Base-by-base conservation (phyloP, 2,888 invertebrate genomes). In the Trissoscelio sp. region DNA sequence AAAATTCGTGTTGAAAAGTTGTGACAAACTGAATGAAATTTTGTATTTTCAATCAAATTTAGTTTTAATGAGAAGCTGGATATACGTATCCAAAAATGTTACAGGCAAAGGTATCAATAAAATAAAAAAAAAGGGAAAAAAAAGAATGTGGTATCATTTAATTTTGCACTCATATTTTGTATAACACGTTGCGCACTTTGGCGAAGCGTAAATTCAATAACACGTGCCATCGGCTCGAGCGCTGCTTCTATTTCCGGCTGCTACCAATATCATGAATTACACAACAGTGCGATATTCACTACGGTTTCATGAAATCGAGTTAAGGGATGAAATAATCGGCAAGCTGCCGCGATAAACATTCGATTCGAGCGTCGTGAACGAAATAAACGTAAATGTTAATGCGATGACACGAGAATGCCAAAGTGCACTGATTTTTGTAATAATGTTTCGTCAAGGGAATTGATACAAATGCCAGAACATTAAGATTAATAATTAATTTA, bases 141-240 rank as follows among this genome's bases (percentile, higher is more conserved):
- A 28, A 28, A 28, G 28, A 28, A 28, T 55, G 28, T 6, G 39
- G 57, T 20, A 66, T 62, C 31, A 44, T 69, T 74, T 79, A 79
- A 75, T 80, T 75, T 80, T 58, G 58, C 31, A 7, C 46, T 58
- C 69, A 64, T 66, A 78, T 73, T 73, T 78, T 81, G 72, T 72
- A 78, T 57, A 69, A 73, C 72, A 64, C 77, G 73, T 64, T 73
- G 67, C 51, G 51, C 73, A 73, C 70, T 73, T 60, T 73, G 46
- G 51, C 67, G 69, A 67, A 67, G 78, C 81, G 77, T 81, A 78
- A 81, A 81, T 81, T 81, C 77, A 81, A 81, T 78, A 81, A 81
- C 81, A 81, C 77, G 78, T 81, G 81, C 78, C 81, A 81, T 81
- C 81, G 73, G 64, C 64, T 77, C 78, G 73, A 73, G 51, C 72